These are phyloP conservation scores for Pegoplata infirma DNA, from an alignment of 2,888 invertebrate species.

Conservation along the genomic window DNA sequence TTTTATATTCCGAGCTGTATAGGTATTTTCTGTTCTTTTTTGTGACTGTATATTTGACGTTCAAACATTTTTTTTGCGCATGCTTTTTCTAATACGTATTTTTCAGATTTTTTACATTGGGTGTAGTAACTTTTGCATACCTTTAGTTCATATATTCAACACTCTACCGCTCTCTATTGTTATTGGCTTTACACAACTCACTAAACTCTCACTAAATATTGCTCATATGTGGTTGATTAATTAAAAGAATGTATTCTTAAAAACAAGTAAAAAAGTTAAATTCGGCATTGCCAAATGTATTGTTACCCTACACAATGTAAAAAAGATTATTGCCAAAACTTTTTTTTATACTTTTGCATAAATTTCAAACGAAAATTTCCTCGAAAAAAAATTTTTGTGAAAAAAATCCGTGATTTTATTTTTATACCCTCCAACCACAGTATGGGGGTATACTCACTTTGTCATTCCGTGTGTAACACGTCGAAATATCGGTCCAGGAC, in stretches of 20 bases:
- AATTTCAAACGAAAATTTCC: neutral
- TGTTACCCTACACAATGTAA: too few species aligned
- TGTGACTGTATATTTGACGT: conserved; percentile 18
- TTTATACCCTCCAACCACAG: too few species aligned
- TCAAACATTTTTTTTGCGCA: conserved; percentile 51
- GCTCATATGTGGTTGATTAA: neutral
- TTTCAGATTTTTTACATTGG: conserved; percentile 38
- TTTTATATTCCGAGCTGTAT: conserved; percentile 26
- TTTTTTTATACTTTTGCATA: too few species aligned
- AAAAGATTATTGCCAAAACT: too few species aligned
- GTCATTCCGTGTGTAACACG: too few species aligned
- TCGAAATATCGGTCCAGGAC: too few species aligned
- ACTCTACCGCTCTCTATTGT: neutral
- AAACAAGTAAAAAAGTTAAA: neutral
- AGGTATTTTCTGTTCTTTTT: conserved; percentile 40
- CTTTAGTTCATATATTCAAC: neutral
- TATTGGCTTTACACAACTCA: neutral
- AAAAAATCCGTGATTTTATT: too few species aligned
- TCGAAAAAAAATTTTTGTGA: too few species aligned
- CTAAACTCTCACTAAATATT: neutral
- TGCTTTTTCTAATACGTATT: conserved; percentile 47
- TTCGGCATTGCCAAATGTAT: too few species aligned
- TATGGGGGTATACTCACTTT: too few species aligned
- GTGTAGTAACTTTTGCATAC: conserved; percentile 47
- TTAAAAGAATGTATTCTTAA: conserved; percentile 1